phyloP scores from a whole-genome alignment of 2,888 invertebrate genomes.

The Tetragnatha montana region DNA sequence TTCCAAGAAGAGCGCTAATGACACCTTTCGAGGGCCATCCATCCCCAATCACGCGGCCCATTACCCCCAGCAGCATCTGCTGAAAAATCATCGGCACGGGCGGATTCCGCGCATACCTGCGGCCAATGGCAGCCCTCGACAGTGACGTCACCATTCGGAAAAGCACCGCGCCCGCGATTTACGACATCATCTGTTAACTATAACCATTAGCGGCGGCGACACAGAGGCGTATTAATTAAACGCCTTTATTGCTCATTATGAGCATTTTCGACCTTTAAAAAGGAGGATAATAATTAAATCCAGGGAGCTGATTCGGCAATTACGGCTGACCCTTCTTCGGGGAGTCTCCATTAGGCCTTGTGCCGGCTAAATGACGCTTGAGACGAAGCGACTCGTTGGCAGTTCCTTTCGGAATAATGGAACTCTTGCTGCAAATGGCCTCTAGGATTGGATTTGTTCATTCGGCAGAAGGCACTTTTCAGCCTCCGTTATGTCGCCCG shows the following conservation, averaged over 20 bases:
- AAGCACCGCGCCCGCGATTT: constrained; percentile 58
- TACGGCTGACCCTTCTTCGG: background rate
- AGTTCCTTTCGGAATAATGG: too few species aligned
- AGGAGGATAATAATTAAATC: constrained; percentile 64
- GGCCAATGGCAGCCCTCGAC: constrained; percentile 50
- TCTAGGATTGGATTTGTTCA: too few species aligned
- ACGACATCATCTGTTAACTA: constrained; percentile 65
- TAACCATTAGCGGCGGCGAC: constrained; percentile 60
- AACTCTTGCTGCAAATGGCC: too few species aligned
- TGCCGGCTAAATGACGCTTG: too few species aligned
- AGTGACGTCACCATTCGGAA: constrained; percentile 61
- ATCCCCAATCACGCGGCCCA: background rate
- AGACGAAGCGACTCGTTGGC: too few species aligned
- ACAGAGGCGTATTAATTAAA: constrained; percentile 59
- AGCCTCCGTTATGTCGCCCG: too few species aligned
- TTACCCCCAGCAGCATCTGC: background rate
- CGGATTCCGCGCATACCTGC: constrained; percentile 44
- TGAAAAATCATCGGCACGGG: constrained; percentile 26
- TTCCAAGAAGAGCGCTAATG: background rate
- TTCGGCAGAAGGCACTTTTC: too few species aligned
- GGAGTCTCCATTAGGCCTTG: background rate
- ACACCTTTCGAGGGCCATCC: too few species aligned
- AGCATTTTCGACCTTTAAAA: constrained; percentile 47
- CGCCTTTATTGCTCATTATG: constrained; percentile 66
- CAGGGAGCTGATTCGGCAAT: constrained; percentile 31